Evolutionary conservation across 2,888 invertebrate species (phyloP).

Genomic region (Aricia artaxerxes): DNA sequence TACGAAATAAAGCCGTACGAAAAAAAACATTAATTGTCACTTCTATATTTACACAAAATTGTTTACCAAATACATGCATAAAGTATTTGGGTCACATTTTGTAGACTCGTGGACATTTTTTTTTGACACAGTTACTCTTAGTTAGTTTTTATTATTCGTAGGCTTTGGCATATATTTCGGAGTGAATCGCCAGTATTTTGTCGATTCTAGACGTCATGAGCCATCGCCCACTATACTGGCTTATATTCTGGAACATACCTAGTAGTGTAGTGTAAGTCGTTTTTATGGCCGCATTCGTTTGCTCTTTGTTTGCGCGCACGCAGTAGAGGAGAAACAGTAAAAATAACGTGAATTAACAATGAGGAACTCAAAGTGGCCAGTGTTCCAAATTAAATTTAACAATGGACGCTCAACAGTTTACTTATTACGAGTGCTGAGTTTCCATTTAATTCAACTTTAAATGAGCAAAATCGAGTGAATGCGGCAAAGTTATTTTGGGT

Average conservation of each 20-base stretch:
- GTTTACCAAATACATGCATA: too few relatives aligned
- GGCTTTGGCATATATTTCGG: too few relatives aligned
- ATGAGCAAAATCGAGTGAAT: neutral
- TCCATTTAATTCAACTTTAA: conserved; percentile 9
- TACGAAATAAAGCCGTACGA: too few relatives aligned
- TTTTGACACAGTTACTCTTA: too few relatives aligned
- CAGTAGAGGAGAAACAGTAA: neutral
- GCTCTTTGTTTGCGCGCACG: neutral
- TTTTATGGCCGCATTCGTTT: neutral
- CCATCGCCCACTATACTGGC: neutral
- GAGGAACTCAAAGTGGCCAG: neutral
- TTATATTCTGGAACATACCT: neutral
- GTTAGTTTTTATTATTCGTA: too few relatives aligned
- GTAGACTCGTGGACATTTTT: too few relatives aligned
- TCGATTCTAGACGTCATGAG: too few relatives aligned
- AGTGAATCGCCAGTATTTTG: too few relatives aligned
- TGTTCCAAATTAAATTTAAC: neutral
- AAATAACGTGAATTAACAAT: neutral
- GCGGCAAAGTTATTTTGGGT: neutral
- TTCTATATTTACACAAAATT: too few relatives aligned
- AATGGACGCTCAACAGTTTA: neutral
- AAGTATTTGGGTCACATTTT: too few relatives aligned
- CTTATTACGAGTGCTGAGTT: neutral
- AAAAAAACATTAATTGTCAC: too few relatives aligned
- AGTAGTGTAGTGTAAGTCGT: neutral